These are phyloP conservation scores for Drosophila paulistorum DNA, from an alignment of 1,140 invertebrate species.

Conservation along the genomic window DNA sequence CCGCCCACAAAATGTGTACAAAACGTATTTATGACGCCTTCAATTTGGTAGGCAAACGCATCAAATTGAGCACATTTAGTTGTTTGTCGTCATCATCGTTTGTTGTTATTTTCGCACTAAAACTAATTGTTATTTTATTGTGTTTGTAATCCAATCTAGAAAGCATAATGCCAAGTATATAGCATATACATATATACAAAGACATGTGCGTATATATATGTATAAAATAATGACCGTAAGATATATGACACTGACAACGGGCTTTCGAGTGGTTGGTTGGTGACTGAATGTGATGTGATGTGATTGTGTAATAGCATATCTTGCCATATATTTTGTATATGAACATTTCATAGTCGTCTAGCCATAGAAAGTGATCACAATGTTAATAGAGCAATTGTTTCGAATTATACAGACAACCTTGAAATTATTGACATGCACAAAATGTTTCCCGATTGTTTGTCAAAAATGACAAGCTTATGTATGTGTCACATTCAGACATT, in stretches of 20 bases:
- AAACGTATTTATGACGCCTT: constrained; percentile 12
- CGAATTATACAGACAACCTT: background rate
- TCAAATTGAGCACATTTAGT: constrained; percentile 10
- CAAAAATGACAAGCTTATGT: background rate
- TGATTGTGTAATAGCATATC: background rate
- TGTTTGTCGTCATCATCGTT: constrained; percentile 16
- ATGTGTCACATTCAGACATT: background rate
- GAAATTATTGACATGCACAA: constrained; percentile 7
- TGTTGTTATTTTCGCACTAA: constrained; percentile 43
- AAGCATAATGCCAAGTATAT: constrained; percentile 15
- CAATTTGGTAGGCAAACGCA: constrained; percentile 16
- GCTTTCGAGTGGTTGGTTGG: background rate
- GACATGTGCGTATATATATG: no score
- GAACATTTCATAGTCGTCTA: background rate
- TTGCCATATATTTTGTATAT: background rate
- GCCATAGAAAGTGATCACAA: background rate
- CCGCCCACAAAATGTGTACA: constrained; percentile 12
- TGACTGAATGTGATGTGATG: background rate
- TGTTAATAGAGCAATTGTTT: background rate
- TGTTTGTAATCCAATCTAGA: constrained; percentile 55
- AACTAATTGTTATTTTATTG: constrained; percentile 62
- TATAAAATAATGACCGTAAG: constrained; percentile 1
- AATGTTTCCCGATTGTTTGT: background rate
- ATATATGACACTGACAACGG: background rate
- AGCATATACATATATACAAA: background rate